Evolutionary conservation across 2,888 invertebrate species (phyloP).

Genomic region (Tenthredo amoena): DNA sequence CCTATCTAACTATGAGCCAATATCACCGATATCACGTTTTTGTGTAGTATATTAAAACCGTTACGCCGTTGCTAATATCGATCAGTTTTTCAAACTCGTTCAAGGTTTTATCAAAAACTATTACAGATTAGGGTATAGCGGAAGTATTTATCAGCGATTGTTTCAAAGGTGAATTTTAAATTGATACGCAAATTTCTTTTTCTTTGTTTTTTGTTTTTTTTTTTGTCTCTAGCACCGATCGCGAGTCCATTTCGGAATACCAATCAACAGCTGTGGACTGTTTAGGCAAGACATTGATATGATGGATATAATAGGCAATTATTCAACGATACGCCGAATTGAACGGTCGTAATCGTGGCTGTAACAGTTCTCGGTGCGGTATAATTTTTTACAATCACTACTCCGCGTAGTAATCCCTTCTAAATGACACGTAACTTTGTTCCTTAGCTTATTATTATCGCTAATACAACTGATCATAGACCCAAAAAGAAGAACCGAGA

Average conservation of each 20-base stretch:
- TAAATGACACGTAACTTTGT: conserved; percentile 47
- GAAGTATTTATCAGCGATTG: no score
- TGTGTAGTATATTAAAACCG: neutral
- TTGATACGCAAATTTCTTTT: neutral
- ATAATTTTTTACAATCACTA: conserved; percentile 2
- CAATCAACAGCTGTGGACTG: conserved; percentile 18
- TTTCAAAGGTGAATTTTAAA: neutral
- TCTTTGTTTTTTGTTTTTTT: neutral
- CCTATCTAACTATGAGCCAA: conserved; percentile 1
- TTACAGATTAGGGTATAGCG: neutral
- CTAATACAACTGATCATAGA: neutral
- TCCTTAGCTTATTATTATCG: neutral
- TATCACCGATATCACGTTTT: neutral
- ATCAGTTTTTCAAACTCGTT: neutral
- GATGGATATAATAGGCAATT: conserved; percentile 41
- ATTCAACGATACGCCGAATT: conserved; percentile 47
- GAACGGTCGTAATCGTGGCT: conserved; percentile 35
- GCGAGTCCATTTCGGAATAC: neutral
- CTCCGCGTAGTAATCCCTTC: conserved; percentile 32
- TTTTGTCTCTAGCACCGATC: neutral
- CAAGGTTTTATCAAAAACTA: neutral
- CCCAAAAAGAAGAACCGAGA: neutral
- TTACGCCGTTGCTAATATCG: neutral
- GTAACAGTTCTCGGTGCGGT: conserved; percentile 21
- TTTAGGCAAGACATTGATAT: conserved; percentile 26